Evolutionary conservation across 2,797 vertebrate genomes (phyloP), one percentile per base, ranked within the genome.

Genomic region (Sandelia bainsii): DNA sequence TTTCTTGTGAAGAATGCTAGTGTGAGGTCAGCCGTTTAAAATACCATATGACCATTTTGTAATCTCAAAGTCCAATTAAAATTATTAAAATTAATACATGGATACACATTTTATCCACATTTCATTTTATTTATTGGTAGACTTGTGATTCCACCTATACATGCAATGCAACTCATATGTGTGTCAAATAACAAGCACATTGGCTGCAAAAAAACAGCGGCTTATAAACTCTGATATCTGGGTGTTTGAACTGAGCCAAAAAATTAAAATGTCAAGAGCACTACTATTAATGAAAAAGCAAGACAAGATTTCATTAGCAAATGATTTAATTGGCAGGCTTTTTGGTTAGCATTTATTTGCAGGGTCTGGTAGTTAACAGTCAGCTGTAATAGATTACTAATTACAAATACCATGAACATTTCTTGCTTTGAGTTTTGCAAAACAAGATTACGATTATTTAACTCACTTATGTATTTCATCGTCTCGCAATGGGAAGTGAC

Each of bases 351-450:
- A 51, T 44, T 63, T 64, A 69, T 61, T 46, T 60, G 23, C 40
- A 77, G n/a, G 23, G 42, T 56, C 12, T 34, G 20, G 25, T 62
- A 74, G 19, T 60, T 62, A 20, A 64, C 27, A 49, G n/a, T 16
- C 27, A 53, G 39, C 39, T 34, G 32, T 57, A 29, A 65, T 42
- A 54, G n/a, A 48, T n/a, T 20, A 56, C 4, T 9, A 77, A 32
- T 49, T 69, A 70, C 23, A 77, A 46, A 75, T 46, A 66, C 27
- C 65, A 10, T 27, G 44, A 67, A 62, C 16, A 39, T 25, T 44
- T 66, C 10, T 50, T 53, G 20, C 11, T 52, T 32, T 32, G 2
- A n/a, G 4, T 27, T 50, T 39, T 62, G n/a, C 20, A 37, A 29
- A 56, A 52, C 9, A 37, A 37, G 4, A 51, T 8, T 6, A 22